A percentile compares a stretch with the other conserved stretches of the same genome.
Conservation (phyloP, 2,888 invertebrate genomes). For the Melinaea marsaeus region DNA sequence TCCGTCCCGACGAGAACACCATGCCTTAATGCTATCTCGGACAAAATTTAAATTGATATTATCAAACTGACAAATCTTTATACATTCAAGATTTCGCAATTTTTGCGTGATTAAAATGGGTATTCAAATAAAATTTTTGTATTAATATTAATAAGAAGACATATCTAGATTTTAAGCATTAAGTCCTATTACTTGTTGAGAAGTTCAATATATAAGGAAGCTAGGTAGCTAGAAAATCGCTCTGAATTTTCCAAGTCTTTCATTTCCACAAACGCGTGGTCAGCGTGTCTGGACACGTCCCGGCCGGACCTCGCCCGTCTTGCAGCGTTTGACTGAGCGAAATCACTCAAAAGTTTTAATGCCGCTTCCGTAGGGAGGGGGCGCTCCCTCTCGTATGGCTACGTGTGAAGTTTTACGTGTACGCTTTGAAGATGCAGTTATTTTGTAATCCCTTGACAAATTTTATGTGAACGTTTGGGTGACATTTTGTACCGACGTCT, state of each 20-base stretch:
- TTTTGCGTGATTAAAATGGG: too few relatives aligned
- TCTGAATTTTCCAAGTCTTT: constrained; percentile 10
- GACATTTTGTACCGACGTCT: constrained; percentile 2
- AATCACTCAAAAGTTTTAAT: constrained; percentile 78
- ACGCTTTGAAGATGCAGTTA: constrained; percentile 31
- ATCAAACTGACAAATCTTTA: neutral
- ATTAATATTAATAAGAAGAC: too few relatives aligned
- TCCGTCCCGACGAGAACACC: constrained; percentile 45
- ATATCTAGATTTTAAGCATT: too few relatives aligned
- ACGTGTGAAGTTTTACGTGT: constrained; percentile 38
- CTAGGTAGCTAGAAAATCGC: neutral
- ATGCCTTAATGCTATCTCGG: constrained; percentile 15
- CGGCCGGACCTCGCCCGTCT: constrained; percentile 61
- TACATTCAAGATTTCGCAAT: too few relatives aligned
- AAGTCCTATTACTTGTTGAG: too few relatives aligned
- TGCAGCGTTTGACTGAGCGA: constrained; percentile 74
- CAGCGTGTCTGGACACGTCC: constrained; percentile 37
- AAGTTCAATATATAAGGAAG: neutral
- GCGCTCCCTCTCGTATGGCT: constrained; percentile 29
- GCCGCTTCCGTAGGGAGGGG: constrained; percentile 67
- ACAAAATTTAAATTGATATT: neutral
- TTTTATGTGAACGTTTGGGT: constrained; percentile 8
- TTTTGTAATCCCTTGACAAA: constrained; percentile 15
- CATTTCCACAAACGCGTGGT: constrained; percentile 36
- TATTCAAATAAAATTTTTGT: too few relatives aligned